These are phyloP conservation scores for Microtus pennsylvanicus DNA, from an alignment of 2,113 vertebrate species.

Conservation along the genomic window DNA sequence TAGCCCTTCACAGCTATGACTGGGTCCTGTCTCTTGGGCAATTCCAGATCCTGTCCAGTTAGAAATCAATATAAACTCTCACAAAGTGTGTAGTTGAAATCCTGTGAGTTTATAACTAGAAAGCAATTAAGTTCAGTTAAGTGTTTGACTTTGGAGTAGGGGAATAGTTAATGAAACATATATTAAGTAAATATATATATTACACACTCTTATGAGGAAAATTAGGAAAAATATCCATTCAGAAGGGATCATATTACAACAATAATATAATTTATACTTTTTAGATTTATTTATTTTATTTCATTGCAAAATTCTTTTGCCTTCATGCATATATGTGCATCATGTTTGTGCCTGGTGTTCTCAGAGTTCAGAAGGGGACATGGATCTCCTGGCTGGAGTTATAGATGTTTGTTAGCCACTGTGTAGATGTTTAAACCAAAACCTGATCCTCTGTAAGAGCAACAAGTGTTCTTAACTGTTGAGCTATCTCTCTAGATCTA, in stretches of 20 bases:
- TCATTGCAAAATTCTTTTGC: not conserved
- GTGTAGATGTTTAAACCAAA: not conserved
- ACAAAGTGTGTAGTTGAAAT: not conserved
- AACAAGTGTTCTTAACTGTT: not conserved
- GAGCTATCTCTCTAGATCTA: not conserved
- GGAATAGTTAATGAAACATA: not conserved
- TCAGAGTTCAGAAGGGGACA: not conserved
- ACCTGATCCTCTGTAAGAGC: not conserved
- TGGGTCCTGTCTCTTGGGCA: too few relatives aligned
- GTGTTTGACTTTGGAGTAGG: not conserved
- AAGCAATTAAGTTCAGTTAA: constrained; percentile 32
- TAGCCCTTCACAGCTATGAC: not conserved
- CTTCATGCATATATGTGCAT: too few relatives aligned
- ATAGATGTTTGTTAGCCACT: not conserved
- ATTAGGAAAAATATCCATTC: not conserved
- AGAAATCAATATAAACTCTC: not conserved
- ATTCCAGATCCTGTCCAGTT: not conserved
- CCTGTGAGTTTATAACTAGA: not conserved
- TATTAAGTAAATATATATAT: not conserved
- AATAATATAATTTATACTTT: not conserved
- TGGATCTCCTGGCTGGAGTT: not conserved
- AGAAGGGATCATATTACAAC: constrained; percentile 1
- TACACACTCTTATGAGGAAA: not conserved
- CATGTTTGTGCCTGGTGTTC: not conserved
- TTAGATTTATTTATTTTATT: not conserved